Conservation (phyloP, 1,140 invertebrate species). For the Hycleus cichorii region DNA sequence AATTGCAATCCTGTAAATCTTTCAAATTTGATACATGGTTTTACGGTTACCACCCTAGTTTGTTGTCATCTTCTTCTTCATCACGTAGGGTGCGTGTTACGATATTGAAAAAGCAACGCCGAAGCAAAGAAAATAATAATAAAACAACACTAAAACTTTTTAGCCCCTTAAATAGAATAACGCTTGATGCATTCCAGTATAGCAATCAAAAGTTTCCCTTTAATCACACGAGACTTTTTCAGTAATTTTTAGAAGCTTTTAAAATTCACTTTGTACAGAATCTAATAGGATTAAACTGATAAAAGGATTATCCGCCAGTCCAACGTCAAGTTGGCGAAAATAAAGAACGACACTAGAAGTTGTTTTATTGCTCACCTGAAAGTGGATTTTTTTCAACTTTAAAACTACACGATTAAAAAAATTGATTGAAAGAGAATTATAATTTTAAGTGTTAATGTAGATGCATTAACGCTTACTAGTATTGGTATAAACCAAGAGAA, state of each 20-base stretch:
- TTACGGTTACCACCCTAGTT: not conserved
- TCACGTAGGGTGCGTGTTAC: no score
- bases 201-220: constrained; percentile 23
- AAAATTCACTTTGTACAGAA: constrained; percentile 22
- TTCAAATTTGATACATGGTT: constrained; percentile 36
- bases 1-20: constrained; percentile 37
- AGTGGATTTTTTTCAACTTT: not conserved
- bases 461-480: constrained; percentile 20
- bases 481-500: constrained; percentile 28
- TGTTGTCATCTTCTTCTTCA: not conserved
- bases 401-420: no score
- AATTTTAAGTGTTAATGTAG: constrained; percentile 5
- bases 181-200: constrained; percentile 5
- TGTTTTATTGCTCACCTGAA: not conserved
- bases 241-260: constrained; percentile 24
- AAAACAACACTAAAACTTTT: no score
- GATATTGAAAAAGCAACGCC: not conserved
- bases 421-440: not conserved
- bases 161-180: no score
- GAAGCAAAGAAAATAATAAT: not conserved
- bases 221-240: constrained; percentile 13
- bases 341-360: not conserved
- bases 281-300: constrained; percentile 24
- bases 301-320: constrained; percentile 21
- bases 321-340: constrained; percentile 11